phyloP scores from a whole-genome alignment of 2,797 vertebrate species.

The Neopelma chrysocephalum region DNA sequence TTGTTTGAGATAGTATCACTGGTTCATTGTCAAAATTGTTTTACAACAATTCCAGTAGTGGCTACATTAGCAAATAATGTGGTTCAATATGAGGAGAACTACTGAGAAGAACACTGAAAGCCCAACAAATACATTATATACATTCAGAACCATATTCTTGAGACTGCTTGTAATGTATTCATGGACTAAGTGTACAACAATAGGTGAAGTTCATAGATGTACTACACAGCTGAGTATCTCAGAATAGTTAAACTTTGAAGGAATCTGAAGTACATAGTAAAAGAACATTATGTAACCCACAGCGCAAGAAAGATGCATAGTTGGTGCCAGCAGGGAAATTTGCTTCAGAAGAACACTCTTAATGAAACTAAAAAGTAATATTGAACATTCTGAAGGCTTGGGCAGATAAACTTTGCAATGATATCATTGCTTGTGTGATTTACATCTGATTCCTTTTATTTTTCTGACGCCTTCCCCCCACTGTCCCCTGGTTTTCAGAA shows the following conservation, averaged over 20 bases:
- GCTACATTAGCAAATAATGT: neutral
- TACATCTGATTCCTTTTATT: neutral
- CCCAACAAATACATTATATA: neutral
- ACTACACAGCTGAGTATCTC: neutral
- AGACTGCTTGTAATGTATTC: neutral
- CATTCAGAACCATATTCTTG: neutral
- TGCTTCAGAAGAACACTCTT: neutral
- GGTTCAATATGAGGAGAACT: neutral
- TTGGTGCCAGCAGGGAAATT: neutral
- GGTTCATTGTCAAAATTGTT: neutral
- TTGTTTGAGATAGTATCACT: neutral
- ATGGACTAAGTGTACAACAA: neutral
- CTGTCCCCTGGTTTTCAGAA: accelerated
- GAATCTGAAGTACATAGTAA: neutral
- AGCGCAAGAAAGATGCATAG: neutral
- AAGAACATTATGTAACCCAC: neutral
- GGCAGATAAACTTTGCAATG: neutral
- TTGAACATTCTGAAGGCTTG: neutral
- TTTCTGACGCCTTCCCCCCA: accelerated
- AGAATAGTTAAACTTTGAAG: neutral
- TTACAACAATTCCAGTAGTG: neutral
- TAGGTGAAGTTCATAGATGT: neutral
- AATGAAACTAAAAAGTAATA: neutral
- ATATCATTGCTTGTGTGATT: neutral
- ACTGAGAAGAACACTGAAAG: neutral